These are phyloP conservation scores for Rhynchophorus ferrugineus DNA, from an alignment of 1,140 invertebrate genomes.

Conservation along the genomic window DNA sequence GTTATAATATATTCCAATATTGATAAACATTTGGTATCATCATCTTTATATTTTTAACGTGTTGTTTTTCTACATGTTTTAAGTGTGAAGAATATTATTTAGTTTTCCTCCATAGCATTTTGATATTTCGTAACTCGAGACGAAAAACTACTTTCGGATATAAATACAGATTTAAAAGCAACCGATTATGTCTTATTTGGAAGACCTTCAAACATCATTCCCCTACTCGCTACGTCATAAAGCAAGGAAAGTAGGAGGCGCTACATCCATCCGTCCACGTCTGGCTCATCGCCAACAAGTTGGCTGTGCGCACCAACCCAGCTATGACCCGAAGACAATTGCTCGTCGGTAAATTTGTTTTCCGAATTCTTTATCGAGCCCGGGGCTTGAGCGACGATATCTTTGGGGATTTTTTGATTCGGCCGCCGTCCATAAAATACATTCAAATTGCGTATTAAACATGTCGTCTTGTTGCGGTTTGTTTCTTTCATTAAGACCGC, in stretches of 20 bases:
- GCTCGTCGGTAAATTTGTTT: constrained; percentile 5
- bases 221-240: neutral
- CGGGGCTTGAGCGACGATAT: neutral
- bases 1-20: too few relatives aligned
- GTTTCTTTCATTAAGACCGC: neutral
- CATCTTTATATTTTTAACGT: too few relatives aligned
- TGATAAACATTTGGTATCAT: too few relatives aligned
- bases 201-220: neutral
- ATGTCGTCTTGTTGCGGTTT: neutral
- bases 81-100: too few relatives aligned
- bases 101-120: too few relatives aligned
- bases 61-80: too few relatives aligned
- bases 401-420: neutral
- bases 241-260: neutral
- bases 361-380: constrained; percentile 1
- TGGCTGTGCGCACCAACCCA: neutral
- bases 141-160: too few relatives aligned
- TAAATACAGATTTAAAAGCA: too few relatives aligned
- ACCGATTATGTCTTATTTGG: neutral
- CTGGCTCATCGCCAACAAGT: neutral
- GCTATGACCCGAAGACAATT: constrained; percentile 6
- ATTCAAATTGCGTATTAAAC: neutral
- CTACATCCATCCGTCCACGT: neutral
- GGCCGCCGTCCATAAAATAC: neutral
- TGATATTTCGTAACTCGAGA: too few relatives aligned